A percentile compares a stretch with the other conserved stretches of the same genome.
phyloP scores from a whole-genome alignment of 2,888 invertebrate genomes.

The Perdita meconis region DNA sequence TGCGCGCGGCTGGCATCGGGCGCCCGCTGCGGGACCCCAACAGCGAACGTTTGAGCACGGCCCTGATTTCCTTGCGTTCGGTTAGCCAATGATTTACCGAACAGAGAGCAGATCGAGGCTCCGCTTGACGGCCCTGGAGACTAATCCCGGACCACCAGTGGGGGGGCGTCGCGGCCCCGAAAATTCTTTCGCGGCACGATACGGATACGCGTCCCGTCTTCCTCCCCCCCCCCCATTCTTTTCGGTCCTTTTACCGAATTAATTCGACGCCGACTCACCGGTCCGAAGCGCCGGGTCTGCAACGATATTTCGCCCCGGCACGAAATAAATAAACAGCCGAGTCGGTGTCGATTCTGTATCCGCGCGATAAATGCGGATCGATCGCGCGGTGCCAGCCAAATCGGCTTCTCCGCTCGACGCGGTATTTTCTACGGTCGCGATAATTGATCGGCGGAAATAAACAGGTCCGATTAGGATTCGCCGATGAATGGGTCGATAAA shows the following conservation, averaged over 20 bases:
- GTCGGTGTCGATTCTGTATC: not conserved
- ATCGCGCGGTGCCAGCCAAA: no score
- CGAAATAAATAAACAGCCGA: slow-evolving; percentile 45
- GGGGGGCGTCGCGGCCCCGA: slow-evolving; percentile 73
- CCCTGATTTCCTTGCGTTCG: slow-evolving; percentile 77
- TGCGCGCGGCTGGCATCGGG: slow-evolving; percentile 71
- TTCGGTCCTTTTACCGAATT: slow-evolving; percentile 64
- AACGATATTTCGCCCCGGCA: slow-evolving; percentile 39
- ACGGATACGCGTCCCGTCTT: slow-evolving; percentile 66
- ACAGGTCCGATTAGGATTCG: slow-evolving; percentile 39
- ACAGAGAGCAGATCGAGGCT: slow-evolving; percentile 70
- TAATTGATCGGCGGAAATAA: slow-evolving; percentile 37
- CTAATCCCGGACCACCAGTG: slow-evolving; percentile 74
- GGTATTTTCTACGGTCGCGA: not conserved
- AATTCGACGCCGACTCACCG: slow-evolving; percentile 62
- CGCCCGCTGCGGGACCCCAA: slow-evolving; percentile 82
- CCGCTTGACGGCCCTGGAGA: slow-evolving; percentile 75
- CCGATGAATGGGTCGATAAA: slow-evolving; percentile 34
- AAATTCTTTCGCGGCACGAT: slow-evolving; percentile 83
- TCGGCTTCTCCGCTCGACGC: no score
- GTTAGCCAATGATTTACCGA: slow-evolving; percentile 82
- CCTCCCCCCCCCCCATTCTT: slow-evolving; percentile 48
- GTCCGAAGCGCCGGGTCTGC: slow-evolving; percentile 62
- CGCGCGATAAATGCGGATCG: not conserved
- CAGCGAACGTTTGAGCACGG: slow-evolving; percentile 80